A percentile compares a stretch with the other conserved stretches of the same genome.
Conservation (phyloP, 1,140 invertebrate species). For the Doryteuthis pealeii region DNA sequence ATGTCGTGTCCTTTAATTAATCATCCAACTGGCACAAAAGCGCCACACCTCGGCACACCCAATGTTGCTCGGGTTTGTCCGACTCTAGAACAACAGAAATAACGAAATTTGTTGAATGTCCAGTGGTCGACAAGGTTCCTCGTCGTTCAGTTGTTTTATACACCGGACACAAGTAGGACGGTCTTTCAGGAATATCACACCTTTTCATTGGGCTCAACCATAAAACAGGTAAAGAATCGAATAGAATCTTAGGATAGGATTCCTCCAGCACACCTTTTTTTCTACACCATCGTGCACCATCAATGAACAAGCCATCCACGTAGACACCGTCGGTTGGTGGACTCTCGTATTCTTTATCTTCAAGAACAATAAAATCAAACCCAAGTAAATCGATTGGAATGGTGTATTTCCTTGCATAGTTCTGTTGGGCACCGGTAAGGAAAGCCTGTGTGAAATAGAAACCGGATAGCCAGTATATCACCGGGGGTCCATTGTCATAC, state of each 20-base stretch:
- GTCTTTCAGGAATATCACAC: conserved; percentile 44
- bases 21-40: conserved; percentile 80
- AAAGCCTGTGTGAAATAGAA: conserved; percentile 60
- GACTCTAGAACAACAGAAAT: conserved; percentile 53
- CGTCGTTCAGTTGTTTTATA: conserved; percentile 83
- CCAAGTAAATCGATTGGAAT: conserved; percentile 45
- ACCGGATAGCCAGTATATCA: conserved; percentile 59
- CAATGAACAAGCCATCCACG: conserved; percentile 62
- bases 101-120: conserved; percentile 61
- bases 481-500: conserved; percentile 27
- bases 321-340: conserved; percentile 40
- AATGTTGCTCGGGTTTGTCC: conserved; percentile 55
- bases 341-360: background rate
- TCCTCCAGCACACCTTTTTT: conserved; percentile 70
- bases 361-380: conserved; percentile 41
- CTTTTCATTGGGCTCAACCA: conserved; percentile 55
- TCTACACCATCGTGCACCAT: conserved; percentile 64
- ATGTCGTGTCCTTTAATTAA: too few species aligned
- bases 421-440: conserved; percentile 45
- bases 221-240: conserved; percentile 75
- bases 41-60: conserved; percentile 58
- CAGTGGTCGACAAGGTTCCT: conserved; percentile 58
- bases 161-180: conserved; percentile 75
- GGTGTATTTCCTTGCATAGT: conserved; percentile 43
- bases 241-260: conserved; percentile 79